phyloP scores from a whole-genome alignment of 2,888 invertebrate species.

The Agrotis ipsilon region DNA sequence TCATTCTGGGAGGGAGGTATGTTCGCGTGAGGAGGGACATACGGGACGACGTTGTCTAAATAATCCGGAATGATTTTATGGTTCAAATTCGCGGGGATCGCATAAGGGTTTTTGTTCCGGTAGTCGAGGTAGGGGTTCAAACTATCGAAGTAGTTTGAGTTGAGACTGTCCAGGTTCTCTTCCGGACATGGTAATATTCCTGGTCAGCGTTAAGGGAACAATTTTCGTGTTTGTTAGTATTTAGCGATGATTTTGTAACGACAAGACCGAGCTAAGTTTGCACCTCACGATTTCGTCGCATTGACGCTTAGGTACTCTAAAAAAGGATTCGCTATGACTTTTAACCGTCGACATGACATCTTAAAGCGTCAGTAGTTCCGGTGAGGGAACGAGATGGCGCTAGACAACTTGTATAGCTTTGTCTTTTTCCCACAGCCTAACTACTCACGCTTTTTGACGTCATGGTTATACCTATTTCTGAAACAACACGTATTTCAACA shows the following conservation, averaged over 20 bases:
- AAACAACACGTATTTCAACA: too few species aligned
- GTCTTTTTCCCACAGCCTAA: too few species aligned
- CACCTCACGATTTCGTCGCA: too few species aligned
- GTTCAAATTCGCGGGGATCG: slow-evolving; percentile 88
- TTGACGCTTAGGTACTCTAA: too few species aligned
- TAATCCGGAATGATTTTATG: slow-evolving; percentile 84
- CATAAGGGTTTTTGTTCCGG: slow-evolving; percentile 88
- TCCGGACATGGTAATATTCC: slow-evolving; percentile 83
- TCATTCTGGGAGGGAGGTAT: slow-evolving; percentile 68
- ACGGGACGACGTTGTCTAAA: slow-evolving; percentile 76
- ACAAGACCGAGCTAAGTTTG: too few species aligned
- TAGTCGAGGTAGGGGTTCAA: slow-evolving; percentile 84
- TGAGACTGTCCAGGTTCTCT: slow-evolving; percentile 85
- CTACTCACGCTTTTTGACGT: too few species aligned
- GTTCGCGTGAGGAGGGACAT: slow-evolving; percentile 87
- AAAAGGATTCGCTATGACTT: too few species aligned
- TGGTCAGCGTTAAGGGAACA: slow-evolving; percentile 78
- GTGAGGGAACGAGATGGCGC: too few species aligned
- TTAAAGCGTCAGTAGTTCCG: too few species aligned
- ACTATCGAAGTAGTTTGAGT: slow-evolving; percentile 87
- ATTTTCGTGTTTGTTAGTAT: slow-evolving; percentile 66
- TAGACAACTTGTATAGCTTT: too few species aligned
- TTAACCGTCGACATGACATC: too few species aligned
- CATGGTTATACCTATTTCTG: too few species aligned
- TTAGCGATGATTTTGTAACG: slow-evolving; percentile 56